These are phyloP conservation scores for Agrochola circellaris DNA, from an alignment of 2,888 invertebrate species.

Conservation along the genomic window DNA sequence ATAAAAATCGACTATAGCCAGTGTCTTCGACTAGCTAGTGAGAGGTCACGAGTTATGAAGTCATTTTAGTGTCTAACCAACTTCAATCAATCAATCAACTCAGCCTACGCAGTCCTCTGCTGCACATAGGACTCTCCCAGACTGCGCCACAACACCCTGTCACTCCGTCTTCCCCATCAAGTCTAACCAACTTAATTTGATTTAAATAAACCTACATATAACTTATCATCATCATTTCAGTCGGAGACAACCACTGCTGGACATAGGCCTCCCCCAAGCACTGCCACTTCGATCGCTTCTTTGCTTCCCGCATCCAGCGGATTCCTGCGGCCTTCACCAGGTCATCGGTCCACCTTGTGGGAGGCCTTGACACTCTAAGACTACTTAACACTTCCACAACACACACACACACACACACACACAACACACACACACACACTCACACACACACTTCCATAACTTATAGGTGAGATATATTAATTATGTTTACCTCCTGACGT, in stretches of 20 bases:
- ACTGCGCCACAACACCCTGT: neutral
- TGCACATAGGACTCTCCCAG: neutral
- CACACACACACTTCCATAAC: too few relatives aligned
- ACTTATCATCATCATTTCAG: too few relatives aligned
- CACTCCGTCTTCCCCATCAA: neutral
- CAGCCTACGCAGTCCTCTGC: neutral
- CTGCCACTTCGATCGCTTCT: too few relatives aligned
- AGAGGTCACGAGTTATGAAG: neutral
- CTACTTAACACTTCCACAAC: too few relatives aligned
- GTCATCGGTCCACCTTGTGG: too few relatives aligned
- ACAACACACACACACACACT: too few relatives aligned
- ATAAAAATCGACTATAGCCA: neutral
- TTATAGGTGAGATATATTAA: neutral
- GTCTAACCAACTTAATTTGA: neutral
- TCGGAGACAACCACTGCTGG: too few relatives aligned
- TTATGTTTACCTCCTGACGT: neutral
- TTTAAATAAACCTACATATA: neutral
- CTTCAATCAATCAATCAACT: neutral
- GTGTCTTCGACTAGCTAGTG: neutral
- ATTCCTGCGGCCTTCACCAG: too few relatives aligned
- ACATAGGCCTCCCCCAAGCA: too few relatives aligned
- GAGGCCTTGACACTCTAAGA: too few relatives aligned
- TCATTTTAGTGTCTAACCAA: neutral
- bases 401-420: too few relatives aligned
- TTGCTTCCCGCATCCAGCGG: too few relatives aligned